Percentiles rank a stretch among this genome's conserved stretches.
Evolutionary conservation across 2,888 invertebrate species (phyloP).

Genomic region (Periphyllus acericola): DNA sequence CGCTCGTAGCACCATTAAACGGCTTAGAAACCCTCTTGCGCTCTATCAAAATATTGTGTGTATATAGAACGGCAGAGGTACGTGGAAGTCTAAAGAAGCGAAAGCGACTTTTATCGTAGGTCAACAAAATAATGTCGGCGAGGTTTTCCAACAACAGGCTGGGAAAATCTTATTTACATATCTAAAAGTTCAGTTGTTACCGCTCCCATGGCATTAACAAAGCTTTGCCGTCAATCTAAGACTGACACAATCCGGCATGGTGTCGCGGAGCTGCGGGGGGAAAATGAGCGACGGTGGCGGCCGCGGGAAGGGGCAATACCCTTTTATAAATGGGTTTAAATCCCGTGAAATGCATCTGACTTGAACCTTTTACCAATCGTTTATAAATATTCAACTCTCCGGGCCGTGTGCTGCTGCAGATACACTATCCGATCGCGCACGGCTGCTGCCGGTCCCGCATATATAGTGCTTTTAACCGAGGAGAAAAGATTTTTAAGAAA

Average conservation of each 20-base stretch:
- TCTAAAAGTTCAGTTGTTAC: constrained; percentile 62
- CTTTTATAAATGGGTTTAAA: constrained; percentile 61
- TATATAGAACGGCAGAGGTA: background rate
- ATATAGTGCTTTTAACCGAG: constrained; percentile 31
- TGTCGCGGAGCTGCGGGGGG: background rate
- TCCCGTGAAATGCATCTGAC: constrained; percentile 62
- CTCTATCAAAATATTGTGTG: constrained; percentile 23
- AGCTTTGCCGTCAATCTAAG: constrained; percentile 61
- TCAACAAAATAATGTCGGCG: constrained; percentile 61
- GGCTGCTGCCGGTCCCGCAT: constrained; percentile 22
- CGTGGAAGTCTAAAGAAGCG: constrained; percentile 32
- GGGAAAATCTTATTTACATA: constrained; percentile 59
- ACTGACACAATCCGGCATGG: constrained; percentile 42
- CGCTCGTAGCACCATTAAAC: constrained; percentile 46
- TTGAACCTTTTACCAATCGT: constrained; percentile 61
- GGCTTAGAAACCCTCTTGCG: constrained; percentile 26
- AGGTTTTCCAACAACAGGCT: constrained; percentile 46
- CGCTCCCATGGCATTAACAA: constrained; percentile 60
- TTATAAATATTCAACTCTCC: constrained; percentile 61
- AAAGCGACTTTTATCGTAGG: constrained; percentile 60
- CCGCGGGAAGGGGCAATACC: constrained; percentile 32
- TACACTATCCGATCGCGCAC: constrained; percentile 24
- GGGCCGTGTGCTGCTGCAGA: constrained; percentile 2
- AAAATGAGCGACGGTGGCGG: background rate
- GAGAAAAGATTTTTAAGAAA: constrained; percentile 34